These are phyloP conservation scores for Aphaenogaster floridana DNA, from an alignment of 1,140 invertebrate species.

Conservation along the genomic window DNA sequence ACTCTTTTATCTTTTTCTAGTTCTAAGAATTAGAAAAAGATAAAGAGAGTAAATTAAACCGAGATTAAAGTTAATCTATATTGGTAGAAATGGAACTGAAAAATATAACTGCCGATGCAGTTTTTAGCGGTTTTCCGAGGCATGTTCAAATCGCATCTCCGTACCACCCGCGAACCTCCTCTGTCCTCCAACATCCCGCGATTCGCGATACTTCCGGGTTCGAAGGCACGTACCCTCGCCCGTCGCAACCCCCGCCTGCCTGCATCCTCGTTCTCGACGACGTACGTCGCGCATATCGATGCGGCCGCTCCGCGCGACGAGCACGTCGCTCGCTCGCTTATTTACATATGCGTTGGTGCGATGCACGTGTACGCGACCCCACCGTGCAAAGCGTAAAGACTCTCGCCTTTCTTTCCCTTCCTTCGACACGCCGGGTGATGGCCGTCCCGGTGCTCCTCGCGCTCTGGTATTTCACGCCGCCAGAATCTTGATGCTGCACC, in stretches of 20 bases:
- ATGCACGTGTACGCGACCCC: conserved; percentile 15
- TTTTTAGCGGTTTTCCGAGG: conserved; percentile 42
- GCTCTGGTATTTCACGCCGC: conserved; percentile 46
- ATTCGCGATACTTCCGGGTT: conserved; percentile 70
- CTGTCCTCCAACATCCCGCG: conserved; percentile 27
- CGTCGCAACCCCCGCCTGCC: neutral
- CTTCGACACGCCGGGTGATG: neutral
- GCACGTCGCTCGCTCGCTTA: conserved; percentile 46
- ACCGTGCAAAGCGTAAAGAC: conserved; percentile 23
- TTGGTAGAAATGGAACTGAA: no score
- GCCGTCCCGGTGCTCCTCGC: neutral
- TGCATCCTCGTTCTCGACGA: conserved; percentile 48
- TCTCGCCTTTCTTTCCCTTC: neutral
- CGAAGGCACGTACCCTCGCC: conserved; percentile 58
- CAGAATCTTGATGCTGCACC: conserved; percentile 39
- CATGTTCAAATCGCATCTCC: conserved; percentile 68
- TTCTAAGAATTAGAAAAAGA: no score
- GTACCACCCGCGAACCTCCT: conserved; percentile 67
- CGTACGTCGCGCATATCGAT: conserved; percentile 72
- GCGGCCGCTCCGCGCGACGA: conserved; percentile 42
- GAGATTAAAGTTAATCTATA: no score
- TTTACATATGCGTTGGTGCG: conserved; percentile 38
- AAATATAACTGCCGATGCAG: neutral
- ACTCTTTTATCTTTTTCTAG: no score
- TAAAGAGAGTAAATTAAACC: no score